A percentile compares a stretch with the other conserved stretches of the same genome.
Conservation (phyloP, 1,140 invertebrate genomes). For the Trichonephila inaurata region DNA sequence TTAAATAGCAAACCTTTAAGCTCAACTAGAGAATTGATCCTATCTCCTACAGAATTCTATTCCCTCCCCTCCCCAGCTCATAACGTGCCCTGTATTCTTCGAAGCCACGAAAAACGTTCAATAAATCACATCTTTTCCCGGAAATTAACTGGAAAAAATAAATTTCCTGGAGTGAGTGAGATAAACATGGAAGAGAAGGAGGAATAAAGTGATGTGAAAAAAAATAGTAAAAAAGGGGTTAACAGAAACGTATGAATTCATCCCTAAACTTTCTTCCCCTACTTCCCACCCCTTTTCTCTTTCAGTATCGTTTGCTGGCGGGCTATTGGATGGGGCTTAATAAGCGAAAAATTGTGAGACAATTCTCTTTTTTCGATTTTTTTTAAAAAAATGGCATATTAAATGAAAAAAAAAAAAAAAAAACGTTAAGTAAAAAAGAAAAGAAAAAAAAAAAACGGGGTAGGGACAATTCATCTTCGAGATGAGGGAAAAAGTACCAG, state of each 20-base stretch:
- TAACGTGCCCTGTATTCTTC: not conserved
- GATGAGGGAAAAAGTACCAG: not conserved
- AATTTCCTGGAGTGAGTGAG: not conserved
- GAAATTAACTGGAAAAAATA: slow-evolving; percentile 2
- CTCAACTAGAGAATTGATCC: not conserved
- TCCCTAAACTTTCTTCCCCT: not conserved
- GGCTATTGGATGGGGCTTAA: not conserved
- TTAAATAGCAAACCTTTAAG: not conserved
- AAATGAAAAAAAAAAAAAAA: not conserved
- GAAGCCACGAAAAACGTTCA: not conserved
- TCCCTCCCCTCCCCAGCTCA: too few relatives aligned
- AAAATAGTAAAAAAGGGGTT: not conserved
- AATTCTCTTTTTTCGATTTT: not conserved
- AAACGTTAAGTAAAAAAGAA: not conserved
- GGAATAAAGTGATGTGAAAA: not conserved
- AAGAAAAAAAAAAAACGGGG: not conserved
- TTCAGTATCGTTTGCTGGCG: not conserved
- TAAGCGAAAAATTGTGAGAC: not conserved
- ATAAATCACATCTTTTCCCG: not conserved
- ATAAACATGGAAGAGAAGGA: not conserved
- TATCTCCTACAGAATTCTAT: not conserved
- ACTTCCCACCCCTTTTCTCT: not conserved
- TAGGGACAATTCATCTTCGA: not conserved
- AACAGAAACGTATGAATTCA: not conserved
- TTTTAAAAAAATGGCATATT: not conserved